phyloP scores from a whole-genome alignment of 2,113 vertebrate species.

The Chiloscyllium plagiosum region DNA sequence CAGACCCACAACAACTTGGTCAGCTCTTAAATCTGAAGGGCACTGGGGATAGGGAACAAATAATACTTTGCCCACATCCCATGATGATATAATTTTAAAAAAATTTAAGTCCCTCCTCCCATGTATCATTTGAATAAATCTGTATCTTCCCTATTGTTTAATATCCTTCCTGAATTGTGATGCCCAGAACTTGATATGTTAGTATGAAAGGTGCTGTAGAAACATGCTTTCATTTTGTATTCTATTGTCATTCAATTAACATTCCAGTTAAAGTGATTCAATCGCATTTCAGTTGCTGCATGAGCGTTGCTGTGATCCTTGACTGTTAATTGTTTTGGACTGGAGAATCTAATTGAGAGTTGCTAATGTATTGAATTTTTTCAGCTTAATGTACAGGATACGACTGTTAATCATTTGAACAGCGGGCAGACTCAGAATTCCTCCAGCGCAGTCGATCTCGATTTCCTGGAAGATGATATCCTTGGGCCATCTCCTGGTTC shows the following conservation, averaged over 20 bases:
- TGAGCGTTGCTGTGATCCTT: background rate
- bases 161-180: background rate
- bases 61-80: no score
- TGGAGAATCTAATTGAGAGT: background rate
- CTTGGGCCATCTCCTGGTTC: slow-evolving; percentile 64
- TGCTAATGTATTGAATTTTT: background rate
- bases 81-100: no score
- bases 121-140: background rate
- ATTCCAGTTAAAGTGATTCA: background rate
- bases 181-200: background rate
- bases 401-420: slow-evolving; percentile 74
- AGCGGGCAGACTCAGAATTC: slow-evolving; percentile 58
- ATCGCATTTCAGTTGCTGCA: slow-evolving; percentile 35
- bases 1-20: no score
- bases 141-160: background rate
- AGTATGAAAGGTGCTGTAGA: background rate
- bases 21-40: no score
- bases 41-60: no score
- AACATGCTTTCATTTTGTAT: background rate
- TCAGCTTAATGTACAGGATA: slow-evolving; percentile 78
- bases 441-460: slow-evolving; percentile 80
- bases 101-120: no score
- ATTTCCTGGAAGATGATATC: slow-evolving; percentile 93
- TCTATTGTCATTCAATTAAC: slow-evolving; percentile 36
- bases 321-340: background rate